Percentiles rank a stretch among this genome's conserved stretches.
Evolutionary conservation across 2,797 vertebrate genomes (phyloP).

Genomic region (Lepilemur ruficaudatus): DNA sequence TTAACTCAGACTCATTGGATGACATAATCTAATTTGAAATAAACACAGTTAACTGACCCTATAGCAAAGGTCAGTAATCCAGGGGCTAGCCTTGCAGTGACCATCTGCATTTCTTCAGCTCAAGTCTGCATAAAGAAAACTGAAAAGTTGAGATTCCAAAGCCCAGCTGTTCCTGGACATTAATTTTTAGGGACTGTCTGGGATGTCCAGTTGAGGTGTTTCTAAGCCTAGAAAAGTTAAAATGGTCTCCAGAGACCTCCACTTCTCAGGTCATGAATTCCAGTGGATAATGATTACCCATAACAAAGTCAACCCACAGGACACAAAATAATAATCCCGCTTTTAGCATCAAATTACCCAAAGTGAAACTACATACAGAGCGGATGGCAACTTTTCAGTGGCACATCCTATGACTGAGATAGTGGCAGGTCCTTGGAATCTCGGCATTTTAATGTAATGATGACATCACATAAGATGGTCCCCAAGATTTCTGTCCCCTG

Average conservation of each 20-base stretch:
- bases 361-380: neutral
- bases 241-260: neutral
- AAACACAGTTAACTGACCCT: neutral
- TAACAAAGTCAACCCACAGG: neutral
- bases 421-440: neutral
- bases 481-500: neutral
- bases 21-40: neutral
- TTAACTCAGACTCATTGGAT: neutral
- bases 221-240: neutral
- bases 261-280: neutral
- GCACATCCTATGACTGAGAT: neutral
- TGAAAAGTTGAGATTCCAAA: neutral
- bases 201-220: neutral
- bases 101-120: neutral
- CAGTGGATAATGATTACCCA: neutral
- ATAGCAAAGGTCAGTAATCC: neutral
- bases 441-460: neutral
- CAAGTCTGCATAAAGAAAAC: neutral
- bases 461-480: neutral
- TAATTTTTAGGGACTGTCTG: neutral
- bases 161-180: neutral
- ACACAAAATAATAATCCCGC: neutral
- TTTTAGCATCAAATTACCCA: neutral
- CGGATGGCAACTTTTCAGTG: neutral
- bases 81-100: neutral